Conservation (phyloP, 1,140 invertebrate species). For the Drosophila bifasciata region DNA sequence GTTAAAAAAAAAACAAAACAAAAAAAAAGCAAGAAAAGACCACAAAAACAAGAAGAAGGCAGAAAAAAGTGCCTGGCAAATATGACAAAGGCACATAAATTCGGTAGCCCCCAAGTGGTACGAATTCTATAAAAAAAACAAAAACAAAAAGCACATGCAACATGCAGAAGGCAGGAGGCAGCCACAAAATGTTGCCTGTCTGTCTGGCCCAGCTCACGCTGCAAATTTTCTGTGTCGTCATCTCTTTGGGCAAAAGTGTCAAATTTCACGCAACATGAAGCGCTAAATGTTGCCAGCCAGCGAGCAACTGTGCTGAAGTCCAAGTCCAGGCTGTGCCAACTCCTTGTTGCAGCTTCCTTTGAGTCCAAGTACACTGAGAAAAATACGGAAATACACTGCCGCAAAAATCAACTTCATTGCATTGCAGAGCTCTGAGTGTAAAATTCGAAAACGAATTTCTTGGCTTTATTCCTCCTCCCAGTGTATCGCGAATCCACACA, state of each 20-base stretch:
- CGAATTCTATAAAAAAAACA: slow-evolving; percentile 30
- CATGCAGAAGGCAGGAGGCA: slow-evolving; percentile 20
- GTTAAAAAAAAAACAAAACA: slow-evolving; percentile 49
- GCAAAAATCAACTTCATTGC: too few relatives aligned
- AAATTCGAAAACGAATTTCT: too few relatives aligned
- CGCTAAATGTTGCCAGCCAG: slow-evolving; percentile 79
- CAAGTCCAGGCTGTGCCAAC: slow-evolving; percentile 8
- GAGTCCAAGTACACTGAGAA: slow-evolving; percentile 17
- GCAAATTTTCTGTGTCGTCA: slow-evolving; percentile 71
- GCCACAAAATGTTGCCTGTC: slow-evolving; percentile 60
- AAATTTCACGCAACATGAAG: slow-evolving; percentile 82
- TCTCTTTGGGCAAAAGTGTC: slow-evolving; percentile 67
- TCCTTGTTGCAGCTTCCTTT: slow-evolving; percentile 19
- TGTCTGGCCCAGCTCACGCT: slow-evolving; percentile 55
- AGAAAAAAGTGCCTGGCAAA: slow-evolving; percentile 58
- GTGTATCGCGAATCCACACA: slow-evolving; percentile 35
- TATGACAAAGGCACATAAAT: slow-evolving; percentile 82
- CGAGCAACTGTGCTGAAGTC: slow-evolving; percentile 58
- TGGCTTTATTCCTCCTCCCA: slow-evolving; percentile 2
- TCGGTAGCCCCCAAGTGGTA: slow-evolving; percentile 62
- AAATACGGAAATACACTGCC: not conserved
- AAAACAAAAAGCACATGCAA: slow-evolving; percentile 49
- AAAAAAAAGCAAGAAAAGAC: slow-evolving; percentile 2
- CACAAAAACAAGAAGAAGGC: slow-evolving; percentile 13
- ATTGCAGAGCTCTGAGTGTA: too few relatives aligned